phyloP scores from a whole-genome alignment of 2,797 vertebrate species.

The Bradypus variegatus region DNA sequence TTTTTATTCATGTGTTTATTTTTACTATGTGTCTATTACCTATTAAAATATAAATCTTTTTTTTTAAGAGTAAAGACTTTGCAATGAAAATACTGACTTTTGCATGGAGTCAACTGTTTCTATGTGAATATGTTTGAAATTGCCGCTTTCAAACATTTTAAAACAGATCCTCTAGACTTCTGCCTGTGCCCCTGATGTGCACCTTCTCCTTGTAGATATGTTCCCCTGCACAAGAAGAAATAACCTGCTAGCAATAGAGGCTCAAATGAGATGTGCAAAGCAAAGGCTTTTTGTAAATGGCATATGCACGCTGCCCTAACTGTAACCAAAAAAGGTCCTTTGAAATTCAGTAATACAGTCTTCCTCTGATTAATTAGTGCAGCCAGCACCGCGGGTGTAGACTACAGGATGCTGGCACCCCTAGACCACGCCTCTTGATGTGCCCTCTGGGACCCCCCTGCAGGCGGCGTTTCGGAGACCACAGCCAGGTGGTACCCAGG shows the following conservation, averaged over 20 bases:
- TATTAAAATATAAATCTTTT: not conserved
- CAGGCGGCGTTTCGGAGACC: not conserved
- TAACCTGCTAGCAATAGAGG: not conserved
- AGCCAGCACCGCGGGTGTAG: accelerated
- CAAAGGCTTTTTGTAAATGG: not conserved
- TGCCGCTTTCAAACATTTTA: not conserved
- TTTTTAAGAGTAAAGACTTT: not conserved
- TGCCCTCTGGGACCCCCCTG: accelerated
- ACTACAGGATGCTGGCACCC: not conserved
- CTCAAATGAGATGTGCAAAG: not conserved
- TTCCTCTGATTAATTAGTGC: not conserved
- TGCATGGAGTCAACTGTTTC: not conserved
- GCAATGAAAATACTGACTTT: not conserved
- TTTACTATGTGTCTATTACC: too few relatives aligned
- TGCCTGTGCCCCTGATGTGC: not conserved
- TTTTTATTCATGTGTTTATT: too few relatives aligned
- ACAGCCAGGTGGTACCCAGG: not conserved
- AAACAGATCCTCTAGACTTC: not conserved
- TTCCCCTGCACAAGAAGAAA: not conserved
- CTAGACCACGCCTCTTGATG: too few relatives aligned
- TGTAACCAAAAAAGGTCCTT: not conserved
- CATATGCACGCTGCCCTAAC: not conserved
- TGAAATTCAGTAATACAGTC: not conserved
- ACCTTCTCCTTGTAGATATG: not conserved
- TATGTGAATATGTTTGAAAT: not conserved